Evolutionary conservation across 2,113 vertebrate genomes (phyloP).

Genomic region (Micronycteris hirsuta): DNA sequence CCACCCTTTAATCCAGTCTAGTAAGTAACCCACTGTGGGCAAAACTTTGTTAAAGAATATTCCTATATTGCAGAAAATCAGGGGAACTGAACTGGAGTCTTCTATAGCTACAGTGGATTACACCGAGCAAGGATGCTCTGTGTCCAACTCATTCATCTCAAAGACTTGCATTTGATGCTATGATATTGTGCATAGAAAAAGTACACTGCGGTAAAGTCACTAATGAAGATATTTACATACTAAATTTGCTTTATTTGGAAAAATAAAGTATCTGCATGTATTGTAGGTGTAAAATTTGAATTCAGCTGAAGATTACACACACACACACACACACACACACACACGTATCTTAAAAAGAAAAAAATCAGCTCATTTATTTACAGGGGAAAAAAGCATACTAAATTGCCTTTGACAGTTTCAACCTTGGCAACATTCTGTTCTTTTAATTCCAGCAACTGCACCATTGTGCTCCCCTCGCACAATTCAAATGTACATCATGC

Average conservation of each 20-base stretch:
- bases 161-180: neutral
- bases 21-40: neutral
- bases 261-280: neutral
- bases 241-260: slow-evolving; percentile 26
- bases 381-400: neutral
- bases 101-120: neutral
- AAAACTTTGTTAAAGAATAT: neutral
- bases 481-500: slow-evolving; percentile 46
- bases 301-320: neutral
- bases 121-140: neutral
- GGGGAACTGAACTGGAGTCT: neutral
- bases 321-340: neutral
- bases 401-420: slow-evolving; percentile 40
- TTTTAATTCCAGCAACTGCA: slow-evolving; percentile 55
- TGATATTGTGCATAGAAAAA: neutral
- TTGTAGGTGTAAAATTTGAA: neutral
- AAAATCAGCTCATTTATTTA: slow-evolving; percentile 28
- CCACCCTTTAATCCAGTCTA: neutral
- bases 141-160: neutral
- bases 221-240: neutral
- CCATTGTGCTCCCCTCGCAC: slow-evolving; percentile 50
- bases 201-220: neutral
- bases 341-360: neutral
- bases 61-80: neutral
- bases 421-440: slow-evolving; percentile 41